These are phyloP conservation scores for Passer domesticus DNA, from an alignment of 2,113 vertebrate species.

Conservation along the genomic window DNA sequence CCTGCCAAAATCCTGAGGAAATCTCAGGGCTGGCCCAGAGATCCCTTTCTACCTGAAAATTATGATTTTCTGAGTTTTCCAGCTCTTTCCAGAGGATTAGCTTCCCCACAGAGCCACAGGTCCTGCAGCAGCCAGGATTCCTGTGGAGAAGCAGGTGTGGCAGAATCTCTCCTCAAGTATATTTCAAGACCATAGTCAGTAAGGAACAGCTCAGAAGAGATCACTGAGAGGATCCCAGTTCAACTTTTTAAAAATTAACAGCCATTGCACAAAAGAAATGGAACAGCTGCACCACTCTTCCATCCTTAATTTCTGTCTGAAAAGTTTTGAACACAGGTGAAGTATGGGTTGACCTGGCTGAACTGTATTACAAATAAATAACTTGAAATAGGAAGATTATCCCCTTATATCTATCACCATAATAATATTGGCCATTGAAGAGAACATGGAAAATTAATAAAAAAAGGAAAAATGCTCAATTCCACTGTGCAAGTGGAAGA, in stretches of 20 bases:
- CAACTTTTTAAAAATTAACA: not conserved
- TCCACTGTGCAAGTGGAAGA: not conserved
- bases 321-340: not conserved
- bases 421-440: not conserved
- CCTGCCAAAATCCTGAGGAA: not conserved
- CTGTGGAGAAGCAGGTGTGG: not conserved
- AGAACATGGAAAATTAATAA: not conserved
- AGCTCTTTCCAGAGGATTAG: not conserved
- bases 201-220: not conserved
- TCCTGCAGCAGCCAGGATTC: not conserved
- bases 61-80: not conserved
- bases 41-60: not conserved
- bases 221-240: not conserved
- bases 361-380: not conserved
- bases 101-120: not conserved
- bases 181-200: not conserved
- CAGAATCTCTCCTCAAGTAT: not conserved
- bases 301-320: not conserved
- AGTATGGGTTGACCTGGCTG: not conserved
- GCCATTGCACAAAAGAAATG: not conserved
- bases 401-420: not conserved
- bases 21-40: not conserved
- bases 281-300: not conserved
- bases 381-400: not conserved
- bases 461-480: not conserved